A percentile compares a stretch with the other conserved stretches of the same genome.
Evolutionary conservation across 2,888 invertebrate species (phyloP).

Genomic region (Plebejus anna): DNA sequence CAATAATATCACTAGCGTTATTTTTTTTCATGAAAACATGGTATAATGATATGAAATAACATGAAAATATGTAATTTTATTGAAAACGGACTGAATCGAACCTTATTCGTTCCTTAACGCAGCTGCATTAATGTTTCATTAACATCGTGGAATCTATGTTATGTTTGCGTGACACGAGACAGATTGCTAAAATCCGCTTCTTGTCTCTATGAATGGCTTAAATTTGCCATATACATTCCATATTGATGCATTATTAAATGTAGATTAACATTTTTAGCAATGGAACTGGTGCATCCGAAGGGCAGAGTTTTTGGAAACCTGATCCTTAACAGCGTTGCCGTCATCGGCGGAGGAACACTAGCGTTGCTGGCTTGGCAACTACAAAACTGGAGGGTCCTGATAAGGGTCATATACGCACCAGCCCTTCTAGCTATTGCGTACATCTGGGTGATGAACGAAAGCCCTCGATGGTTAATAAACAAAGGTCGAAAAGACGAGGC

Average conservation of each 20-base stretch:
- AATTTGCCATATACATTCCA: neutral
- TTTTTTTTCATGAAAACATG: no score
- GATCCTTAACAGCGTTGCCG: conserved; percentile 84
- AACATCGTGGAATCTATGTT: neutral
- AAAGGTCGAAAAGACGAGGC: conserved; percentile 84
- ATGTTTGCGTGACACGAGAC: neutral
- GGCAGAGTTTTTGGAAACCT: conserved; percentile 87
- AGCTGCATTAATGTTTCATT: no score
- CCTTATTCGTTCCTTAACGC: no score
- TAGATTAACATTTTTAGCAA: conserved; percentile 72
- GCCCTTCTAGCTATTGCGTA: conserved; percentile 83
- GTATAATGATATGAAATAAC: no score
- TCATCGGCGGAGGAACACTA: conserved; percentile 84
- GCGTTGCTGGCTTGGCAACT: conserved; percentile 84
- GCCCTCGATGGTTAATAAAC: conserved; percentile 87
- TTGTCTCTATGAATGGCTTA: neutral
- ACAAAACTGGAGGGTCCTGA: conserved; percentile 84
- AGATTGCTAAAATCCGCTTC: neutral
- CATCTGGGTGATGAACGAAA: conserved; percentile 86
- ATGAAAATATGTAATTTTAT: no score
- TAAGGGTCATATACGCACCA: conserved; percentile 85
- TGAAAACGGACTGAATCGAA: no score
- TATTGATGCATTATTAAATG: neutral
- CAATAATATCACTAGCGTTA: no score
- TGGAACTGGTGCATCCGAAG: conserved; percentile 89